phyloP scores from a whole-genome alignment of 2,797 vertebrate genomes.

The Graptemys geographica region DNA sequence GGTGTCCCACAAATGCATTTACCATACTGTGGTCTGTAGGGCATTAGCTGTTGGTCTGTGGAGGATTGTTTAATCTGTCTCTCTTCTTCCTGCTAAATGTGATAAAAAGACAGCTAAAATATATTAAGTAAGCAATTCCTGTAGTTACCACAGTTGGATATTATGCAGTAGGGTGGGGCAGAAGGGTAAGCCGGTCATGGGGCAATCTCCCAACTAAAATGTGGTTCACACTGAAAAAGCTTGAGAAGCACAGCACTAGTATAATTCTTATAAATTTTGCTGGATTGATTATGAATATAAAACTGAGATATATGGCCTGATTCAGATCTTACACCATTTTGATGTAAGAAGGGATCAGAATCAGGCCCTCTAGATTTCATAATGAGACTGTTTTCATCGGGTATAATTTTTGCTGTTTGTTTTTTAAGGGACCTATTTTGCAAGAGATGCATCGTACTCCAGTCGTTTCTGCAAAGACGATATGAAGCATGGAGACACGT shows the following conservation, averaged over 20 bases:
- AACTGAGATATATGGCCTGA: not conserved
- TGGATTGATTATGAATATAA: not conserved
- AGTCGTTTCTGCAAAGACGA: conserved; percentile 96
- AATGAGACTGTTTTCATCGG: not conserved
- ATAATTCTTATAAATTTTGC: not conserved
- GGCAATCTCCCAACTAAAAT: not conserved
- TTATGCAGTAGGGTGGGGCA: not conserved
- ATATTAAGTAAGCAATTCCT: not conserved
- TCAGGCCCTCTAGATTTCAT: not conserved
- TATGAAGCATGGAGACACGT: conserved; percentile 89
- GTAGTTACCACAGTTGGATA: not conserved
- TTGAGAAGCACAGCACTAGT: not conserved
- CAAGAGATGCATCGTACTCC: conserved; percentile 93
- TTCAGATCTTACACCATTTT: not conserved
- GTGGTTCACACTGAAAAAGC: not conserved
- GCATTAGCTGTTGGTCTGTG: not conserved
- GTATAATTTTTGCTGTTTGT: not conserved
- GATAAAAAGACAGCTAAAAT: not conserved
- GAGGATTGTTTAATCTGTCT: not conserved
- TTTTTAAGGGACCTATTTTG: conserved; percentile 93
- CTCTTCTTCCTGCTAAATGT: not conserved
- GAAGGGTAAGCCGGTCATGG: not conserved
- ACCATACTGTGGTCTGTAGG: not conserved
- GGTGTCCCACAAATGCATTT: not conserved
- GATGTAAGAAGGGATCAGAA: not conserved